Base-by-base conservation (phyloP, 2,113 vertebrate genomes). In the Poecile atricapillus region DNA sequence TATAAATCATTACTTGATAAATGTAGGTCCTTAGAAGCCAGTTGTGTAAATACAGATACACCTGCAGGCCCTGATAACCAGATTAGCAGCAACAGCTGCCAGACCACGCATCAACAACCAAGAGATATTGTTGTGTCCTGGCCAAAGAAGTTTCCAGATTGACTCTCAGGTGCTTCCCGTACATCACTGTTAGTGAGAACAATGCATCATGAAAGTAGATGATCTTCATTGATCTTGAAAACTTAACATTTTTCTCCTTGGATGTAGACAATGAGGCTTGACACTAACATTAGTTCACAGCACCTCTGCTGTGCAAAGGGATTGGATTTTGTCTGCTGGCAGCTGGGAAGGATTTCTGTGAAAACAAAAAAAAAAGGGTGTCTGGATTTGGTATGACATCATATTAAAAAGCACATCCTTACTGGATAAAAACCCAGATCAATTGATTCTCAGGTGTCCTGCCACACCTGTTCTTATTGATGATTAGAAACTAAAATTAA, bases 41-140 rank as follows among this genome's bases (percentile, higher is more conserved):
- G 94, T 95, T 97, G 94, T 96, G 94, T 96, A 97, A 96, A 96
- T 96, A 97, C 27, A 8, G 88, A 93, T 94, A 96, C 93, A 96
- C 95, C 96, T 96, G 93, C 94, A 96, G 96, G 95, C 96, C 96
- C 90, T 96, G 95, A 97, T 95, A 93, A 97, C 88, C 80, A 96
- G 96, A 96, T 97, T 97, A 96, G 93, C 76, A 96, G 90, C 71
- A 95, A 60, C 96, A 97, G 94, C 94, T 97, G 95, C 94, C 93
- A 96, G 94, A 96, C 93, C 93, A 95, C 1, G 90, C 94, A 97
- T 87, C 90, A 97, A 89, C 90, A 95, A 96, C 93, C 90, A 89
- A 88, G 60, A 93, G 76, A 95, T 92, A 83, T 41, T 94, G 89
- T 87, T 97, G 86, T 89, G 94, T 94, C 58, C 88, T 92, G 77